These are phyloP conservation scores for Bombus waltoni DNA, from an alignment of 1,140 invertebrate genomes.

Conservation along the genomic window DNA sequence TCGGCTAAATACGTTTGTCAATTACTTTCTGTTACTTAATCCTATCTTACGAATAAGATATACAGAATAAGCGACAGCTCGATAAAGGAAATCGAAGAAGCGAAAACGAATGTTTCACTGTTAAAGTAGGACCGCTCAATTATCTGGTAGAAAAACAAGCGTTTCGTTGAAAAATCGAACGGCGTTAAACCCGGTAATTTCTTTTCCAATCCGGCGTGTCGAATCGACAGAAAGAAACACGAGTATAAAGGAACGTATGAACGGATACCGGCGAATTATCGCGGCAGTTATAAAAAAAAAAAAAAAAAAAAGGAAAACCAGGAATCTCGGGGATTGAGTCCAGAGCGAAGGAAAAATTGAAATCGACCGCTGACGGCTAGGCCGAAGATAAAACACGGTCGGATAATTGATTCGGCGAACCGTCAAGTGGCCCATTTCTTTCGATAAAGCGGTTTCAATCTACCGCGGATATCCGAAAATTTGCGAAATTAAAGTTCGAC, in stretches of 20 bases:
- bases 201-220: neutral
- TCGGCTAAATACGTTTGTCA: no score
- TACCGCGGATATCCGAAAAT: constrained; percentile 23
- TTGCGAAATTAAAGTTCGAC: constrained; percentile 39
- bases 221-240: neutral
- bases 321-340: neutral
- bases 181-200: constrained; percentile 3
- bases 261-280: neutral
- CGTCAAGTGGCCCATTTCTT: neutral
- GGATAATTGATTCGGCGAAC: constrained; percentile 25
- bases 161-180: neutral
- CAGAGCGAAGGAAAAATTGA: constrained; percentile 45
- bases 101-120: neutral
- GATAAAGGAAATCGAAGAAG: no score
- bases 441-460: constrained; percentile 28
- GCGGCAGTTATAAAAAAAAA: constrained; percentile 9
- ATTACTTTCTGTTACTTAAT: no score
- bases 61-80: no score
- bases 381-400: constrained; percentile 22
- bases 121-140: neutral
- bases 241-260: neutral
- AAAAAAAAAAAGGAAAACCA: neutral
- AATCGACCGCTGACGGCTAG: constrained; percentile 42
- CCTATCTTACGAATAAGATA: no score
- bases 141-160: neutral